Percentiles rank a stretch among this genome's conserved stretches.
phyloP scores from a whole-genome alignment of 2,888 invertebrate genomes.

The Drosophila conformis region DNA sequence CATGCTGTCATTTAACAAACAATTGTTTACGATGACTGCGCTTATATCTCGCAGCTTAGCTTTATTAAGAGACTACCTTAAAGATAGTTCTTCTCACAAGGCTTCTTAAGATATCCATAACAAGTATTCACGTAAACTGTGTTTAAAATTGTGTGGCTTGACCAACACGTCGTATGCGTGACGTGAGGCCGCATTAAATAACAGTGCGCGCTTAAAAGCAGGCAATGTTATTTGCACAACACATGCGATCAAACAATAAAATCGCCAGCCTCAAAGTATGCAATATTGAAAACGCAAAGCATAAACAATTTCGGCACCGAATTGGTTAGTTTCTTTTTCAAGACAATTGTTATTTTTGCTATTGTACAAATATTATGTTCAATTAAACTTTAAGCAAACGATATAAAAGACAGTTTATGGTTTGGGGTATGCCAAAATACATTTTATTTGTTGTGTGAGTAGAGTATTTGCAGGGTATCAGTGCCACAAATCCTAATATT shows the following conservation, averaged over 20 bases:
- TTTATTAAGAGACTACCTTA: neutral
- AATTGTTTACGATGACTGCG: slow-evolving; percentile 5
- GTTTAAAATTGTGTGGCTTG: neutral
- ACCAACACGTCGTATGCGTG: slow-evolving; percentile 34
- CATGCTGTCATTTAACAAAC: slow-evolving; percentile 61
- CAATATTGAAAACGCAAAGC: slow-evolving; percentile 18
- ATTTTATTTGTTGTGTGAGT: neutral
- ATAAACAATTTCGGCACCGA: neutral
- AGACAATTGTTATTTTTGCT: neutral
- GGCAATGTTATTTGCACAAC: slow-evolving; percentile 47
- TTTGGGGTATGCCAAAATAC: neutral
- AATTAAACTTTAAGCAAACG: neutral
- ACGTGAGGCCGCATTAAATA: slow-evolving; percentile 25
- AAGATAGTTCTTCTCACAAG: neutral
- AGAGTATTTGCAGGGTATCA: slow-evolving; percentile 35
- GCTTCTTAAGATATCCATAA: neutral
- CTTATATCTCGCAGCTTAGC: slow-evolving; percentile 15
- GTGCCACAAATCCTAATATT: slow-evolving; percentile 25
- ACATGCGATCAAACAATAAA: slow-evolving; percentile 35
- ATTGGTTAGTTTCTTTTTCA: neutral
- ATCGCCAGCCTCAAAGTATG: slow-evolving; percentile 46
- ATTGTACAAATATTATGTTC: neutral
- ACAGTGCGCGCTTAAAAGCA: slow-evolving; percentile 47
- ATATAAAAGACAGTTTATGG: neutral
- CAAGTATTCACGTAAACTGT: neutral